Conservation (phyloP, 2,888 invertebrate species). For the Argyresthia albistria region DNA sequence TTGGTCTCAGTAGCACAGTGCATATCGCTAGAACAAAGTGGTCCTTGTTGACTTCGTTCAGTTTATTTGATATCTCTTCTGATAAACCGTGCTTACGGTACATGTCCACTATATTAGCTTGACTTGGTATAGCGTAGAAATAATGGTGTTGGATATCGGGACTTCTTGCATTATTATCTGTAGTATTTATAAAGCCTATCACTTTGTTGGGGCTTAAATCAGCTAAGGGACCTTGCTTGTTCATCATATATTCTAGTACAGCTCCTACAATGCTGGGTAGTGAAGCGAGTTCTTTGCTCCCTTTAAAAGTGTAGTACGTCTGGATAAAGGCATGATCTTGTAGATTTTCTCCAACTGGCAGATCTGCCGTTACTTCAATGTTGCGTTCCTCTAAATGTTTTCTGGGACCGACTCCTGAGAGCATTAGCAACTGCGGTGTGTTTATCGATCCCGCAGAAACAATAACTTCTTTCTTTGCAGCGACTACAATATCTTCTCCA, state of each 20-base stretch:
- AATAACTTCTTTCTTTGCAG: conserved; percentile 63
- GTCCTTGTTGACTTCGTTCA: conserved; percentile 12
- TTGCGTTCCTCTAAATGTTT: conserved; percentile 27
- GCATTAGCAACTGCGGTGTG: conserved; percentile 71
- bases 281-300: neutral
- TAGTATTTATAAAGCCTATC: conserved; percentile 10
- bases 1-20: conserved; percentile 21
- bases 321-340: conserved; percentile 30
- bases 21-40: conserved; percentile 11
- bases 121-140: conserved; percentile 5
- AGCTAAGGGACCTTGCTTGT: conserved; percentile 6
- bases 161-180: neutral
- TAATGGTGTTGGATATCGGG: conserved; percentile 12
- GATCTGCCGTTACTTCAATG: conserved; percentile 32
- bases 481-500: conserved; percentile 14
- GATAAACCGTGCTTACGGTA: conserved; percentile 5
- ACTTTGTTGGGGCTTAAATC: conserved; percentile 8
- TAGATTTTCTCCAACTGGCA: conserved; percentile 49
- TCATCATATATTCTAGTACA: conserved; percentile 2
- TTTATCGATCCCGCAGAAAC: conserved; percentile 73
- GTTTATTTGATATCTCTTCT: conserved; percentile 8
- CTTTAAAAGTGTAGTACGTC: conserved; percentile 6
- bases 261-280: neutral
- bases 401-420: conserved; percentile 63
- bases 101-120: conserved; percentile 5